Evolutionary conservation across 2,113 vertebrate genomes (phyloP), one percentile per base, ranked within the genome.

Genomic region (Cranoglanis bouderius): DNA sequence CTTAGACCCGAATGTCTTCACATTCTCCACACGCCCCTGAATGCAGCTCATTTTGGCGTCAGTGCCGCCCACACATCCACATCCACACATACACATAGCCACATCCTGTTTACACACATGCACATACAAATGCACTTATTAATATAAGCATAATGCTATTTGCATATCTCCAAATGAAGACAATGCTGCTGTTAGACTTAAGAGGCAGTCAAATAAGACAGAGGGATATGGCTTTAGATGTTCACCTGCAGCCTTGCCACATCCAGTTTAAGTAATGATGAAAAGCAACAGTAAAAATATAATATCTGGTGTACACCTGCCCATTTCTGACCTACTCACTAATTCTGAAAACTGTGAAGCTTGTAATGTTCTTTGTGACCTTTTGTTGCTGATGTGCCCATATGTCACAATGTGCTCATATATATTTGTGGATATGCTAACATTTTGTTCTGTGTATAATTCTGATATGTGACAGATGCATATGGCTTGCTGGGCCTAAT

Each of bases 21-120:
- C 29, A 51, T 80, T 80, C 16, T n/a, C 75, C 24, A 46, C 75
- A 78, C 43, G 0, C 75, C 38, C 43, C 43, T 13, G 77, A 57
- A 51, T 81, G 63, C 82, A 38, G 32, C 46, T 83, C 35, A 53
- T 85, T 88, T 61, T 72, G 77, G 51, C 78, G 35, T 90, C 85
- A 89, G 59, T 72, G 38, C 63, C 57, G 40, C 88, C 86, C 84
- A 87, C 88, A 43, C 43, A 2, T 49, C 43, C 21, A 21, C 63
- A n/a, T n/a, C n/a, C n/a, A n/a, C n/a, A n/a, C n/a, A n/a, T n/a
- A n/a, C n/a, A n/a, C n/a, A n/a, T n/a, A 67, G 26, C 67, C 43
- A 67, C 46, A 72, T 65, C 59, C 65, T 53, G 85, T 86, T 29
- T 55, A 53, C 16, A 75, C 57, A 46, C 80, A 80, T 55, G 65